phyloP scores from a whole-genome alignment of 1,140 invertebrate species.

The Ooceraea biroi region DNA sequence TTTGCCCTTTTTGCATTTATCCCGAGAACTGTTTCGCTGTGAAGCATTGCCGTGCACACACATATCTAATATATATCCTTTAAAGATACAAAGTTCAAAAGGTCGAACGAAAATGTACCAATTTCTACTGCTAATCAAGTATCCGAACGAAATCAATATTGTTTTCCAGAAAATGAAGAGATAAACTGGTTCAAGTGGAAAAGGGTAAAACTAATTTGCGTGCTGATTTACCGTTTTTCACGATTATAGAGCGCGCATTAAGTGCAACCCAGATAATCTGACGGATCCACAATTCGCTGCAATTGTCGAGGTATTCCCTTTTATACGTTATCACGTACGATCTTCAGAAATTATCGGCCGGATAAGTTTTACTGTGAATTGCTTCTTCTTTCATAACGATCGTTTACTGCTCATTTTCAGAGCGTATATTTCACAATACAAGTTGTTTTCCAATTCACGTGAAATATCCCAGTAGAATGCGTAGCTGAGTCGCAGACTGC shows the following conservation, averaged over 20 bases:
- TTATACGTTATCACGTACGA: background rate
- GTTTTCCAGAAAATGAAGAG: conserved; percentile 58
- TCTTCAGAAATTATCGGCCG: background rate
- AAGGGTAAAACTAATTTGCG: background rate
- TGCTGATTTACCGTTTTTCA: background rate
- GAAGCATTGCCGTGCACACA: background rate
- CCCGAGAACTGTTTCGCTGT: conserved; percentile 20
- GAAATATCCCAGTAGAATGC: conserved; percentile 21
- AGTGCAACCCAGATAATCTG: background rate
- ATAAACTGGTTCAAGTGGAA: background rate
- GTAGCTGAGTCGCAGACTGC: conserved; percentile 21
- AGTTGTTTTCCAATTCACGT: conserved; percentile 38
- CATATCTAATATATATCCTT: background rate
- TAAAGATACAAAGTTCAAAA: conserved; percentile 10
- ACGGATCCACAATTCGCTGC: background rate
- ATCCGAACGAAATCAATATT: conserved; percentile 50
- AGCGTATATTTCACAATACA: background rate
- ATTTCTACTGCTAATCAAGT: conserved; percentile 41
- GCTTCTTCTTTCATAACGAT: background rate
- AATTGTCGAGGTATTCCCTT: background rate
- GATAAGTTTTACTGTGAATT: conserved; percentile 2
- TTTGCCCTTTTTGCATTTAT: conserved; percentile 33
- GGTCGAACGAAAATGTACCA: conserved; percentile 21
- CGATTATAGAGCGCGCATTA: background rate
- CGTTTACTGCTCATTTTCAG: conserved; percentile 6